These are phyloP conservation scores for Mus caroli DNA, from an alignment of 2,797 vertebrate genomes.

Conservation along the genomic window DNA sequence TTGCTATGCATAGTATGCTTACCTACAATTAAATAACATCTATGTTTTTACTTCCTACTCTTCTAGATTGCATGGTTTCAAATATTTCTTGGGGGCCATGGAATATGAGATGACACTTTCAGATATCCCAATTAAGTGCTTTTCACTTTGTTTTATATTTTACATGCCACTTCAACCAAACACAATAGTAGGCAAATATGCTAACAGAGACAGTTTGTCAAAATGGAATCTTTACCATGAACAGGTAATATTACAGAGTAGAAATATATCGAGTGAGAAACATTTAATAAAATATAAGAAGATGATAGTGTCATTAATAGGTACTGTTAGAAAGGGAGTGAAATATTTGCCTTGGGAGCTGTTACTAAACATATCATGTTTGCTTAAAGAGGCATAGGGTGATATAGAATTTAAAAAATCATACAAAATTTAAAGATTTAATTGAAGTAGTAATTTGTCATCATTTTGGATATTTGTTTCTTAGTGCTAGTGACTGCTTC, in stretches of 20 bases:
- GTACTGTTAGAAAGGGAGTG: constrained; percentile 1
- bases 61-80: background rate
- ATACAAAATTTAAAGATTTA: constrained; percentile 40
- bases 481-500: background rate
- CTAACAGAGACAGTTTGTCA: background rate
- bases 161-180: background rate
- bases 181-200: background rate
- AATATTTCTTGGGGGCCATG: background rate
- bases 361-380: constrained; percentile 19
- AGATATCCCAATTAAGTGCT: background rate
- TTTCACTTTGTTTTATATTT: constrained; percentile 14
- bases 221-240: background rate
- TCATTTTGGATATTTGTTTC: background rate
- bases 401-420: background rate
- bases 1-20: background rate
- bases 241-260: background rate
- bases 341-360: constrained; percentile 11
- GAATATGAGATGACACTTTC: background rate
- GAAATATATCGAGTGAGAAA: background rate
- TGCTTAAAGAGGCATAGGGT: background rate
- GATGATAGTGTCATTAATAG: constrained; percentile 43
- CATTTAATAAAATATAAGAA: constrained; percentile 27
- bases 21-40: background rate
- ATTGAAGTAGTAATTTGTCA: constrained; percentile 26
- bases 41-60: background rate